Evolutionary conservation across 37 sponge, comb jelly and placozoan genomes (phyloP), one percentile per base, ranked within the genome.

Genomic region (Mnemiopsis leidyi): DNA sequence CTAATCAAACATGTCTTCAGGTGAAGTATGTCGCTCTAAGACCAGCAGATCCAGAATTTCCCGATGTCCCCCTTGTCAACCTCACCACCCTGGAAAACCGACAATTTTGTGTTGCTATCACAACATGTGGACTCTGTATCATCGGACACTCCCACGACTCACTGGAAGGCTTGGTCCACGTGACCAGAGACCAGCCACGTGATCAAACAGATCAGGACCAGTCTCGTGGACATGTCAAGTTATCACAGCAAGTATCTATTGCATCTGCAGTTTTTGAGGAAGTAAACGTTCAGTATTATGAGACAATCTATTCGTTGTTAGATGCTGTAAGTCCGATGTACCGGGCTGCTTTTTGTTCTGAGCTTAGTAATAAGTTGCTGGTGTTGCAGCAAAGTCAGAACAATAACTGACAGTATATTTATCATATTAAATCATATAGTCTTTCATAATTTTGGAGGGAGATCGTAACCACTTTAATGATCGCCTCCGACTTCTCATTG

Each of bases 71-170:
- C 18, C 34, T 77, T 1, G 32, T 77, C 1, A 77, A 77, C 36
- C 34, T 77, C 35, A 77, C 79, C 33, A 77, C 79, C 9, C 36
- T 77, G 7, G 79, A 77, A 32, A 36, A 34, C 0, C 26, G 79
- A 1, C 36, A 77, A 32, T 36, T 77, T 13, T 77, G 79, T 20
- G 36, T 77, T 28, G 79, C 79, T 18, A 32, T 77, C 18, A 77
- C 79, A 34, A 31, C 79, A 3, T 34, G 34, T 32, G 79, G 79
- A 20, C 79, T 77, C 21, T 31, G 32, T 32, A 32, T 77, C 36
- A 77, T 77, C 36, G 79, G 79, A 33, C 79, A 77, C 79, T 31
- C 79, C 32, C 79, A 77, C 79, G 79, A 77, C 36, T 77, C 79
- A 77, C 32, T 77, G 35, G 79, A 77, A 0, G 79, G 35, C 9